Conservation (phyloP, 2,888 invertebrate genomes). For the Desoria tigrina region DNA sequence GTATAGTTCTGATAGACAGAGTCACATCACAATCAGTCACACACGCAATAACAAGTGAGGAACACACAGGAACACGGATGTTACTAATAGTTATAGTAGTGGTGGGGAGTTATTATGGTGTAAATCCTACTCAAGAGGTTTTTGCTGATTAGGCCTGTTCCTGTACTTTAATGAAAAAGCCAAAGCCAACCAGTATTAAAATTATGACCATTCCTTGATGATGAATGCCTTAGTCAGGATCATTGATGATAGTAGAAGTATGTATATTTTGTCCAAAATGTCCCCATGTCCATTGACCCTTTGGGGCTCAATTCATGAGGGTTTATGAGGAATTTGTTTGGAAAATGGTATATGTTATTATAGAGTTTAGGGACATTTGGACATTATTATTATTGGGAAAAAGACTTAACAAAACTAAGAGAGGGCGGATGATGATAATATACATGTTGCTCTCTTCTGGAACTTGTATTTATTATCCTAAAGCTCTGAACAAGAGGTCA, state of each 20-base stretch:
- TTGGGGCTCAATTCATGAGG: constrained; percentile 30
- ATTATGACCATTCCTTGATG: no score
- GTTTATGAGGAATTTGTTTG: constrained; percentile 18
- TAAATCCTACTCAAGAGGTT: background rate
- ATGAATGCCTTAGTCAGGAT: background rate
- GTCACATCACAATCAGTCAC: constrained; percentile 21
- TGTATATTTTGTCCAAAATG: no score
- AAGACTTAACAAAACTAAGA: no score
- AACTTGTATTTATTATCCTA: background rate
- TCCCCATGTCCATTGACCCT: constrained; percentile 47
- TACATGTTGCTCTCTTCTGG: no score
- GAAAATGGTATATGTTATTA: no score
- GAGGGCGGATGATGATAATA: no score
- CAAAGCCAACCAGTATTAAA: no score
- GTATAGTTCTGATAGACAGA: constrained; percentile 36
- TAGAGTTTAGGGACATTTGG: no score
- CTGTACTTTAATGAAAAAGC: background rate
- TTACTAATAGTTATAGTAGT: constrained; percentile 5
- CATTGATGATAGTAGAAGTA: background rate
- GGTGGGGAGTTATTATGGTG: background rate
- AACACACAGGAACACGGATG: constrained; percentile 14
- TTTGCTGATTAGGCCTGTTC: constrained; percentile 3
- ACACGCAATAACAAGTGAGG: constrained; percentile 7
- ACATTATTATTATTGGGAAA: no score
- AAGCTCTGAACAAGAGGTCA: constrained; percentile 23